A percentile compares a stretch with the other conserved stretches of the same genome.
These are phyloP conservation scores for Saccostrea glomerata DNA, from an alignment of 1,140 invertebrate genomes.

Conservation along the genomic window DNA sequence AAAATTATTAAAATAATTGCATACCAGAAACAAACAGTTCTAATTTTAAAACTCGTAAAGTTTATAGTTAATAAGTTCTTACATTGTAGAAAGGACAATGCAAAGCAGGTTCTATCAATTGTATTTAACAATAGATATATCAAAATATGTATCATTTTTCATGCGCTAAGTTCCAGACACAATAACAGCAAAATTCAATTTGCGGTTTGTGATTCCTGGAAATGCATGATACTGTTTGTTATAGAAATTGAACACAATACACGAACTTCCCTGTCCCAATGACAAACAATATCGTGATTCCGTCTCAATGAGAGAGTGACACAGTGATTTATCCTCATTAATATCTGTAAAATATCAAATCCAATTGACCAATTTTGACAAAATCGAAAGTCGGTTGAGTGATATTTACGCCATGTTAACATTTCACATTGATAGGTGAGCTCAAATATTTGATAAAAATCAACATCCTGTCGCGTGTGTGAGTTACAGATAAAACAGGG, in stretches of 20 bases:
- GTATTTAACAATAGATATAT: not conserved
- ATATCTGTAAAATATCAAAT: not conserved
- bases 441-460: slow-evolving; percentile 35
- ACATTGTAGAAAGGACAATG: no score
- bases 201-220: not conserved
- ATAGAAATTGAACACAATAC: not conserved
- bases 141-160: not conserved
- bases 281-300: not conserved
- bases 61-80: no score
- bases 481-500: not conserved
- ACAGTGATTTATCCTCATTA: not conserved
- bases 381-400: not conserved
- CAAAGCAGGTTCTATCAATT: not conserved
- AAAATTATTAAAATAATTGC: no score
- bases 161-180: not conserved
- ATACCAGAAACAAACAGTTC: no score
- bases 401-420: slow-evolving; percentile 17
- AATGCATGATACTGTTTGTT: not conserved
- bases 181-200: not conserved
- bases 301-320: not conserved
- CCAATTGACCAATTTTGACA: slow-evolving; percentile 31
- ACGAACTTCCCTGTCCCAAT: not conserved
- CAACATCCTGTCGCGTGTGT: not conserved
- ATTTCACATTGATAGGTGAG: not conserved
- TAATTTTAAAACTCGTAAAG: no score